Evolutionary conservation across 2,113 vertebrate species (phyloP).

Genomic region (Antennarius striatus): DNA sequence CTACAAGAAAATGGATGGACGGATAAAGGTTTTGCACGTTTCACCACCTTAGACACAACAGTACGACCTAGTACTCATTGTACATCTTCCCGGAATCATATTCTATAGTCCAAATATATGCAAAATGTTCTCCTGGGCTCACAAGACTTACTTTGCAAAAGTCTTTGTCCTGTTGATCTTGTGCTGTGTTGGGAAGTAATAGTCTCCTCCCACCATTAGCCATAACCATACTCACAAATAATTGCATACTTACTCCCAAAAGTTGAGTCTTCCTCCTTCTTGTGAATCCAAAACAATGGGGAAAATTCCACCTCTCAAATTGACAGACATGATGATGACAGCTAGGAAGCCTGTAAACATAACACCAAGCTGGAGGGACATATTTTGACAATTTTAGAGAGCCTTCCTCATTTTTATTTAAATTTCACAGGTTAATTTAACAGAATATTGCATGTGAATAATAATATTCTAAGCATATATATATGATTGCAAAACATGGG

Average conservation of each 20-base stretch:
- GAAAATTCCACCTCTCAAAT: conserved; percentile 80
- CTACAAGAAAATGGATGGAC: no score
- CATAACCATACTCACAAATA: not conserved
- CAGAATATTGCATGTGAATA: no score
- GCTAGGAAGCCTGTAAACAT: conserved; percentile 88
- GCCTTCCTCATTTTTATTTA: not conserved
- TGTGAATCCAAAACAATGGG: conserved; percentile 82
- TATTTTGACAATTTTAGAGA: not conserved
- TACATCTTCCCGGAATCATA: not conserved
- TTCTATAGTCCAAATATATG: no score
- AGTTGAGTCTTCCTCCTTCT: conserved; percentile 85
- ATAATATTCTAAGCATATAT: no score
- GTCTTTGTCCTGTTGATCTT: not conserved
- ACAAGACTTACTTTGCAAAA: not conserved
- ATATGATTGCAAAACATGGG: no score
- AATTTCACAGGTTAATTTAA: not conserved
- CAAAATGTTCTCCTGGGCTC: not conserved
- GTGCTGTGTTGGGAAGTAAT: no score
- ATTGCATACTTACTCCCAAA: conserved; percentile 86
- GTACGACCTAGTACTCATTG: no score
- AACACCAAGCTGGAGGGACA: conserved; percentile 76
- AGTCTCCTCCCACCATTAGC: not conserved
- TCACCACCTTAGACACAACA: not conserved
- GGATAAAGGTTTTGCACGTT: not conserved
- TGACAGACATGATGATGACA: conserved; percentile 83